Conservation (phyloP, 2,113 vertebrate genomes). For the Monopterus albus region DNA sequence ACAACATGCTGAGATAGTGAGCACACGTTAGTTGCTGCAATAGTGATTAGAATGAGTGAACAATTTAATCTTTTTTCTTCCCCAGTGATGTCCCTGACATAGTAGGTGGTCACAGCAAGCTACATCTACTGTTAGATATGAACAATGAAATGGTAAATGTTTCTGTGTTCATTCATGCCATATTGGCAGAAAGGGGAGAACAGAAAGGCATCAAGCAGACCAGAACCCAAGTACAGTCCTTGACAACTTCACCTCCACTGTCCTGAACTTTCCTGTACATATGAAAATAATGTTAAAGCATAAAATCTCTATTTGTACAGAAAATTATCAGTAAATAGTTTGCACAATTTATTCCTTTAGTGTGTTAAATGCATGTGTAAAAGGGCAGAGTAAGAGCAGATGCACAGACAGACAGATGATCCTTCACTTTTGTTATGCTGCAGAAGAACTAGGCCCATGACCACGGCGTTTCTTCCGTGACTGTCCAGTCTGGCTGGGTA, state of each 20-base stretch:
- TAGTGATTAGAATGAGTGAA: too few relatives aligned
- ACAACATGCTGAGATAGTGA: too few relatives aligned
- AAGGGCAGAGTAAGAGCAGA: background rate
- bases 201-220: background rate
- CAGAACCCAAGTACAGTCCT: too few relatives aligned
- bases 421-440: constrained; percentile 18
- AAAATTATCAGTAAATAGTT: too few relatives aligned
- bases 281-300: background rate
- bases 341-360: background rate
- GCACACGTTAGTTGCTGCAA: too few relatives aligned
- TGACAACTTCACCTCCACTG: background rate
- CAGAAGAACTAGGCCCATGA: constrained; percentile 1
- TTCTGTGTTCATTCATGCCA: background rate
- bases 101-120: too few relatives aligned
- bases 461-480: background rate
- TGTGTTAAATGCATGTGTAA: background rate
- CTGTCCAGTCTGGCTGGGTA: background rate
- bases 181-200: background rate
- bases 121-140: too few relatives aligned
- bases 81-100: background rate
- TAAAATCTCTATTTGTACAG: too few relatives aligned
- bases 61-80: too few relatives aligned
- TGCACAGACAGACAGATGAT: constrained; percentile 3
- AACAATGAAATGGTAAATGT: background rate
- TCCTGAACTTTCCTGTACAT: background rate